These are phyloP conservation scores for Acleris cristana DNA, from an alignment of 2,888 invertebrate species.

Conservation along the genomic window DNA sequence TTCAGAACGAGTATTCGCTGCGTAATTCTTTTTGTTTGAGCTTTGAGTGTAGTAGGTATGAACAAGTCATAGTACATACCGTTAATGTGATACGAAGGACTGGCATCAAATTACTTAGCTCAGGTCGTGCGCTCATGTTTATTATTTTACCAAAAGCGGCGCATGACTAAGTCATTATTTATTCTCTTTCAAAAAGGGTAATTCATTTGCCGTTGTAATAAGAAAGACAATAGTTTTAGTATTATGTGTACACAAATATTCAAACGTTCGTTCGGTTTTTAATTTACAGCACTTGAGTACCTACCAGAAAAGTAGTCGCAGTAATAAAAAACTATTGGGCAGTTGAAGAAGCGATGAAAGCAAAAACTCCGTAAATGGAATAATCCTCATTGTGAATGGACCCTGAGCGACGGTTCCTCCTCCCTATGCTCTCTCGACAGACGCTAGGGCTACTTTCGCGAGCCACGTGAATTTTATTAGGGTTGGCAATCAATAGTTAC, in stretches of 20 bases:
- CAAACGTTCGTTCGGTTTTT: too few species aligned
- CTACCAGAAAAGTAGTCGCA: neutral
- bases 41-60: neutral
- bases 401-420: conserved; percentile 52
- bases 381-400: conserved; percentile 58
- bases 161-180: neutral
- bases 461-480: conserved; percentile 74
- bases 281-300: too few species aligned
- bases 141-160: conserved; percentile 25
- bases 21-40: conserved; percentile 22
- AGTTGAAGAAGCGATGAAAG: conserved; percentile 13
- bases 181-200: neutral
- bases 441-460: conserved; percentile 70
- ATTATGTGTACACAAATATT: neutral
- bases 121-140: conserved; percentile 3
- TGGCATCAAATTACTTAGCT: conserved; percentile 19
- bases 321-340: neutral
- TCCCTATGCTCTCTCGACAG: conserved; percentile 62
- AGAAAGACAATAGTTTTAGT: neutral
- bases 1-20: conserved; percentile 5
- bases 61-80: conserved; percentile 6
- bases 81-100: conserved; percentile 22
- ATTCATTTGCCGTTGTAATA: too few species aligned
- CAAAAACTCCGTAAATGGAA: conserved; percentile 47
- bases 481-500: conserved; percentile 75